phyloP scores from a whole-genome alignment of 2,113 vertebrate species.

The Chloebia gouldiae region DNA sequence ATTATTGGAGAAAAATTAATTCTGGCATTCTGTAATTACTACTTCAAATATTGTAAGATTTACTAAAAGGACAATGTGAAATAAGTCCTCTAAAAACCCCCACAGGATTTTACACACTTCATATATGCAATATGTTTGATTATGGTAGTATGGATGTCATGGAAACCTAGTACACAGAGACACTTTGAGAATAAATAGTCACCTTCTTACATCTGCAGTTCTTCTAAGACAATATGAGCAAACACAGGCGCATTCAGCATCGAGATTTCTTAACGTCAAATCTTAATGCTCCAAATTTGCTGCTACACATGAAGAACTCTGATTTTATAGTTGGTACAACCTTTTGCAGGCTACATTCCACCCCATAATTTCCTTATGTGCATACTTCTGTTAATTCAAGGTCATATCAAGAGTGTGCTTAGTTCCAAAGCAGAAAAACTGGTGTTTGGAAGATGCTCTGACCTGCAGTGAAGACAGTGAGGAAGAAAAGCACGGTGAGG shows the following conservation, averaged over 20 bases:
- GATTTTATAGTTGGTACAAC: background rate
- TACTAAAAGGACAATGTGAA: conserved; percentile 51
- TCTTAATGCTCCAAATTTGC: background rate
- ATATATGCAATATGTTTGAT: background rate
- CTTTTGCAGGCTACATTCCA: background rate
- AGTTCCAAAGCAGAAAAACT: background rate
- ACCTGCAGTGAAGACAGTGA: background rate
- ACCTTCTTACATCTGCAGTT: background rate
- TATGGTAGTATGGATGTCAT: background rate
- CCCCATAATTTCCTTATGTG: background rate
- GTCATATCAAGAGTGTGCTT: background rate
- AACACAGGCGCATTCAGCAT: background rate
- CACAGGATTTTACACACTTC: background rate
- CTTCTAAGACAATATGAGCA: background rate
- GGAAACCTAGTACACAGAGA: background rate
- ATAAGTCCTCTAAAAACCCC: conserved; percentile 2
- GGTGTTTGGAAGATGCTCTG: background rate
- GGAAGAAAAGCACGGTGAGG: background rate
- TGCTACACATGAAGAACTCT: background rate
- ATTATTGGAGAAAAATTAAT: conserved; percentile 74
- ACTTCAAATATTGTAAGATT: conserved; percentile 58
- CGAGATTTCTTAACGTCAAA: rapidly evolving
- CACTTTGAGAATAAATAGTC: background rate
- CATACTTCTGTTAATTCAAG: background rate
- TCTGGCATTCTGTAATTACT: conserved; percentile 72